Percentiles rank a stretch among this genome's conserved stretches.
phyloP scores from a whole-genome alignment of 92 coral and sea anemone genomes.

The Epizoanthus stellaris region DNA sequence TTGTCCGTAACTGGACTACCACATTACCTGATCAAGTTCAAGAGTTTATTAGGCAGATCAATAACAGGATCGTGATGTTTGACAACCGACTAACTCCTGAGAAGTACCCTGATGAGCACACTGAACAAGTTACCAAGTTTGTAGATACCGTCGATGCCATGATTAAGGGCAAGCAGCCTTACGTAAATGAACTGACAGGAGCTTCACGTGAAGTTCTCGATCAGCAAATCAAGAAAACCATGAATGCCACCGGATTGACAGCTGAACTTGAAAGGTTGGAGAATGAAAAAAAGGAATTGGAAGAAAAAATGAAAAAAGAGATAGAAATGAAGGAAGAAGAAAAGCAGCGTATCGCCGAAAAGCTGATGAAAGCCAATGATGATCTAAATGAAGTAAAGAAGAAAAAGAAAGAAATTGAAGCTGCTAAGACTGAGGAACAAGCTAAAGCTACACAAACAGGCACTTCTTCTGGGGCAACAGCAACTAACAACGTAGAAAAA shows the following conservation, averaged over 20 bases:
- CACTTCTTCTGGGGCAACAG: neutral
- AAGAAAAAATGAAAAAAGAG: neutral
- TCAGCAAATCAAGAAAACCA: constrained; percentile 6
- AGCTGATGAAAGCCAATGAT: neutral
- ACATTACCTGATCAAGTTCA: constrained; percentile 1
- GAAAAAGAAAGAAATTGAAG: neutral
- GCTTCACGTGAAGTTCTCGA: constrained; percentile 41
- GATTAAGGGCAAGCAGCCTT: constrained; percentile 26
- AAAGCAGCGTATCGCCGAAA: neutral
- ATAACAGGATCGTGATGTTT: constrained; percentile 29
- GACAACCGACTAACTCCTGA: constrained; percentile 24
- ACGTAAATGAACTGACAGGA: constrained; percentile 15
- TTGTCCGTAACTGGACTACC: neutral
- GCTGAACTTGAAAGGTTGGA: neutral
- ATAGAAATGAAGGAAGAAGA: neutral
- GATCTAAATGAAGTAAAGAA: no score
- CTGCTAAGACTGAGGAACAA: neutral
- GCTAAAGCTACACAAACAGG: neutral
- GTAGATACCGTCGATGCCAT: constrained; percentile 40
- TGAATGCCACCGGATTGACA: constrained; percentile 19
- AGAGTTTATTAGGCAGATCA: constrained; percentile 5
- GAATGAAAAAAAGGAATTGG: neutral
- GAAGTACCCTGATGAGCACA: constrained; percentile 18
- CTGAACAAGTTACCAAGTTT: constrained; percentile 34
- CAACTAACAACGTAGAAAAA: no score